Evolutionary conservation across 2,888 invertebrate species (phyloP).

Genomic region (Exocentrus adspersus): DNA sequence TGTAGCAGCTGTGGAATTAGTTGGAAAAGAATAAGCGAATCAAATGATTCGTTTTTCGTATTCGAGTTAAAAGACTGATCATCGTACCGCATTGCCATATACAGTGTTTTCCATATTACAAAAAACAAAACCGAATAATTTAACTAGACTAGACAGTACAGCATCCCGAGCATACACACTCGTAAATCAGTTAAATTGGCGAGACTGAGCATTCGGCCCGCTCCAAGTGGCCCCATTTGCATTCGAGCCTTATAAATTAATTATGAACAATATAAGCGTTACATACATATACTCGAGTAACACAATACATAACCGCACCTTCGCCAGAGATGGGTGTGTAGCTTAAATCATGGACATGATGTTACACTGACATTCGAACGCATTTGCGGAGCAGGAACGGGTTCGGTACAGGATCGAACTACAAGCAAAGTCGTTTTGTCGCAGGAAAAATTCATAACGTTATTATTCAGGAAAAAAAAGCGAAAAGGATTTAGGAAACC

Average conservation of each 20-base stretch:
- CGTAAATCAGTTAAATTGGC: constrained; percentile 13
- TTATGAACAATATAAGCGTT: constrained; percentile 52
- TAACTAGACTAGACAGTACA: background rate
- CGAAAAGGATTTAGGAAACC: too few species aligned
- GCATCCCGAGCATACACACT: background rate
- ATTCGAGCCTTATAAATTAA: constrained; percentile 55
- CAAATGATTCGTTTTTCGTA: too few species aligned
- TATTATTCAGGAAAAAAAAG: too few species aligned
- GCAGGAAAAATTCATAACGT: too few species aligned
- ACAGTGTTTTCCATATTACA: background rate
- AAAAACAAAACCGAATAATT: background rate
- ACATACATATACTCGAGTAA: constrained; percentile 36
- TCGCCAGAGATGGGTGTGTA: constrained; percentile 26
- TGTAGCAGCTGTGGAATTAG: too few species aligned
- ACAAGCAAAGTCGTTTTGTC: too few species aligned
- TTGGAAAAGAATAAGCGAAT: too few species aligned
- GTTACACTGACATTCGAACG: constrained; percentile 28
- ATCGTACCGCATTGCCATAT: background rate
- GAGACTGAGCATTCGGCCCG: constrained; percentile 24
- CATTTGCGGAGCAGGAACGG: too few species aligned
- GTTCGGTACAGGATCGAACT: too few species aligned
- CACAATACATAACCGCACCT: constrained; percentile 40
- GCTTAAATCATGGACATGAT: constrained; percentile 34
- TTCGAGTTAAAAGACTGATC: background rate
- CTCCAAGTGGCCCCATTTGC: constrained; percentile 45